Evolutionary conservation across 2,888 invertebrate genomes (phyloP), one percentile per base, ranked within the genome.

Genomic region (Corythucha ciliata): DNA sequence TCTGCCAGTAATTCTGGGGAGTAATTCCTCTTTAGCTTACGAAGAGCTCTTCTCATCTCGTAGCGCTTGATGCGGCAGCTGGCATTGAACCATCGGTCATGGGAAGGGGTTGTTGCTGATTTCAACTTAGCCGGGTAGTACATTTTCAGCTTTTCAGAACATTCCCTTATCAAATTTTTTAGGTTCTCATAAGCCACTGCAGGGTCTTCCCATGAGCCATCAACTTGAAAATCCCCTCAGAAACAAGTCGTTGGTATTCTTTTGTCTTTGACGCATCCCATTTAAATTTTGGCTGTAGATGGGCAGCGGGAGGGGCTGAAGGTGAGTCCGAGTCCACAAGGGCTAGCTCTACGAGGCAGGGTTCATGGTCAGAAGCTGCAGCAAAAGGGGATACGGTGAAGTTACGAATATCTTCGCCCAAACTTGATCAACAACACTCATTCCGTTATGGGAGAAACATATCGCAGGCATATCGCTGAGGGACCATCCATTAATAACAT

Each of bases 401-500:
- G 16, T 46, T 25, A 7, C 22, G 20, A 6, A 46, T 25, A 21
- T 34, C 34, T 12, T n/a, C n/a, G n/a, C 21, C 48, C 48, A 48
- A n/a, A 48, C 26, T 48, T 25, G 48, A 27, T 48, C 48, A 4
- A 48, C 20, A 21, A 4, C 16, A 16, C 39, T 48, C 25, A 10
- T 25, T 16, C 48, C 48, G 12, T 37, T 37, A 12, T 36, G 26
- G 4, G 37, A 21, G 24, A 24, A 7, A 22, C 18, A 37, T 16
- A 39, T 48, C 12, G 32, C 48, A 5, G 5, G 4, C 5, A 2
- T 4, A 22, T 48, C 48, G 22, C 37, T 27, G 10, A n/a, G 25
- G 16, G 48, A 24, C n/a, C 48, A 26, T 2, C 48, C 48, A 37
- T 48, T 48, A 4, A 48, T 8, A 6, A 26, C 48, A 25, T 16